phyloP scores from a whole-genome alignment of 2,797 vertebrate species.

The Gallinago nigripennis region DNA sequence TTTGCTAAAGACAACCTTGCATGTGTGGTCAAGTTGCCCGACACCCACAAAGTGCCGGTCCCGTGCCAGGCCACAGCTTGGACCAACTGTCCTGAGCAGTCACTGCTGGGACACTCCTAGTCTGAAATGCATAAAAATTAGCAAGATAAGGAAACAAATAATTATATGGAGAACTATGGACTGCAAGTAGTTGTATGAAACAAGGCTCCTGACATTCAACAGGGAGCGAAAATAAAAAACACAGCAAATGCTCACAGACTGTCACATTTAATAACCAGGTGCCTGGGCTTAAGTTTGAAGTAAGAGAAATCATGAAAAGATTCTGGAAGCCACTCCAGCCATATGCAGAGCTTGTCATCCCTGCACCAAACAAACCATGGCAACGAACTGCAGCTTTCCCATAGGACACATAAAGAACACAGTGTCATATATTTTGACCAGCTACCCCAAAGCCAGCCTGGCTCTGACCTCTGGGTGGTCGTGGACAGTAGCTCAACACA shows the following conservation, averaged over 20 bases:
- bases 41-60: neutral
- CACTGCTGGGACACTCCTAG: neutral
- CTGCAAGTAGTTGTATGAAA: neutral
- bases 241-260: neutral
- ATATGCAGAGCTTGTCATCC: neutral
- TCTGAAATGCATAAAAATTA: neutral
- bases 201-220: neutral
- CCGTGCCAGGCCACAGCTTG: neutral
- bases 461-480: neutral
- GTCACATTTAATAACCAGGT: neutral
- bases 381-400: neutral
- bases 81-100: neutral
- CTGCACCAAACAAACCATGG: neutral
- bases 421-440: neutral
- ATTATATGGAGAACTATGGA: neutral
- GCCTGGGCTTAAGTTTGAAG: neutral
- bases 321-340: neutral
- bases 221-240: neutral
- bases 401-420: neutral
- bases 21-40: accelerated
- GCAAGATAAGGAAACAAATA: neutral
- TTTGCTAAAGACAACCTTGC: neutral
- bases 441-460: neutral
- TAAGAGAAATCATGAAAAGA: neutral
- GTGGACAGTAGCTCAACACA: neutral